phyloP scores from a whole-genome alignment of 2,888 invertebrate genomes.

The Meloe dianella region DNA sequence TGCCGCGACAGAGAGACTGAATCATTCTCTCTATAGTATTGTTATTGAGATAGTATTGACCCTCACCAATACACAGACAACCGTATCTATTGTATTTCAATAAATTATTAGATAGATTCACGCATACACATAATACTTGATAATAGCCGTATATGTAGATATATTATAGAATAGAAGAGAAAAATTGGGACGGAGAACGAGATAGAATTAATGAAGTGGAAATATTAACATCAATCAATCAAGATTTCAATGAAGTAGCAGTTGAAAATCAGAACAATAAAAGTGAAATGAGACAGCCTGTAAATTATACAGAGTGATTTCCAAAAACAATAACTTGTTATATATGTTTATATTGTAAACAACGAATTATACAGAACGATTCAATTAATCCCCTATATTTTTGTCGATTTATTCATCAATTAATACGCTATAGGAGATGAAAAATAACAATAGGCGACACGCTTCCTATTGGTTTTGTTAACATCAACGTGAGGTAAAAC shows the following conservation, averaged over 20 bases:
- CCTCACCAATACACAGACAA: conserved; percentile 26
- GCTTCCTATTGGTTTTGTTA: too few relatives aligned
- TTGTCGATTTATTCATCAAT: too few relatives aligned
- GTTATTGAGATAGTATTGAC: conserved; percentile 34
- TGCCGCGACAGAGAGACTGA: conserved; percentile 36
- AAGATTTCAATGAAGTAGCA: conserved; percentile 1
- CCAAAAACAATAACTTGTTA: too few relatives aligned
- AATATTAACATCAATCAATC: conserved; percentile 9
- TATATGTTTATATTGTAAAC: too few relatives aligned
- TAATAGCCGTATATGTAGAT: background rate
- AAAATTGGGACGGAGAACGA: background rate
- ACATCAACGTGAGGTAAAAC: too few relatives aligned
- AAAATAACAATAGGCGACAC: too few relatives aligned
- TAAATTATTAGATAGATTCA: conserved; percentile 1
- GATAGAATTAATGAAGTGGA: conserved; percentile 3
- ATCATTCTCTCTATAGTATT: conserved; percentile 36
- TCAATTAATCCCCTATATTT: too few relatives aligned
- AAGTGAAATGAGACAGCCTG: too few relatives aligned
- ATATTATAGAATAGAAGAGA: background rate
- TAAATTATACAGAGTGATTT: too few relatives aligned
- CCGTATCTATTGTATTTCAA: conserved; percentile 7
- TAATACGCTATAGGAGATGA: too few relatives aligned
- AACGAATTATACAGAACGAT: too few relatives aligned
- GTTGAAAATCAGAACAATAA: background rate
- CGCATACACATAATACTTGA: background rate